Conservation (phyloP, 1,140 invertebrate genomes). For the Drosophila ironensis region DNA sequence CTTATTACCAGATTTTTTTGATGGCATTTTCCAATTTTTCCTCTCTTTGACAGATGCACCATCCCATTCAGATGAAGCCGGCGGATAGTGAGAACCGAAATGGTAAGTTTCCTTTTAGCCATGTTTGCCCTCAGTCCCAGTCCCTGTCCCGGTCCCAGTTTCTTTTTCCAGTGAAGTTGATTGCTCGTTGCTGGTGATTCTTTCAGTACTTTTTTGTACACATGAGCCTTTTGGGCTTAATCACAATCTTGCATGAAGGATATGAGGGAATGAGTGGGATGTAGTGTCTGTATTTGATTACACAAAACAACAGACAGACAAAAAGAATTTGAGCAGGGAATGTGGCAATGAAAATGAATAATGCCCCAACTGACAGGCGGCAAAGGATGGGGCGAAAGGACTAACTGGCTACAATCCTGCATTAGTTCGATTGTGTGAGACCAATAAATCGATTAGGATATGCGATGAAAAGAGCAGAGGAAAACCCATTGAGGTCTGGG, state of each 20-base stretch:
- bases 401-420: constrained; percentile 14
- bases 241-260: constrained; percentile 53
- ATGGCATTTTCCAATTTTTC: constrained; percentile 2
- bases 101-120: constrained; percentile 87
- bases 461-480: constrained; percentile 24
- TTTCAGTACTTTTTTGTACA: constrained; percentile 3
- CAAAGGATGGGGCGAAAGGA: neutral
- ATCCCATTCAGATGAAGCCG: constrained; percentile 99
- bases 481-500: constrained; percentile 9
- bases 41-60: constrained; percentile 96
- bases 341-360: constrained; percentile 66
- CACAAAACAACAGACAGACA: constrained; percentile 41
- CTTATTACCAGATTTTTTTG: constrained; percentile 25
- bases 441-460: constrained; percentile 68
- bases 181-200: constrained; percentile 45
- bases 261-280: neutral
- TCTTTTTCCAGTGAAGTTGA: constrained; percentile 28
- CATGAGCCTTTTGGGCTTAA: constrained; percentile 63
- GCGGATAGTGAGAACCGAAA: constrained; percentile 99
- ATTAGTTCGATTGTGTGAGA: constrained; percentile 38
- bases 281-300: constrained; percentile 52
- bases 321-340: constrained; percentile 33
- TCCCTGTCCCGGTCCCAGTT: neutral
- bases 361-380: constrained; percentile 41
- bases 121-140: constrained; percentile 31